A percentile compares a stretch with the other conserved stretches of the same genome.
Conservation (phyloP, 35 echinoderm and acorn worm genomes). For the Amphiura filiformis region DNA sequence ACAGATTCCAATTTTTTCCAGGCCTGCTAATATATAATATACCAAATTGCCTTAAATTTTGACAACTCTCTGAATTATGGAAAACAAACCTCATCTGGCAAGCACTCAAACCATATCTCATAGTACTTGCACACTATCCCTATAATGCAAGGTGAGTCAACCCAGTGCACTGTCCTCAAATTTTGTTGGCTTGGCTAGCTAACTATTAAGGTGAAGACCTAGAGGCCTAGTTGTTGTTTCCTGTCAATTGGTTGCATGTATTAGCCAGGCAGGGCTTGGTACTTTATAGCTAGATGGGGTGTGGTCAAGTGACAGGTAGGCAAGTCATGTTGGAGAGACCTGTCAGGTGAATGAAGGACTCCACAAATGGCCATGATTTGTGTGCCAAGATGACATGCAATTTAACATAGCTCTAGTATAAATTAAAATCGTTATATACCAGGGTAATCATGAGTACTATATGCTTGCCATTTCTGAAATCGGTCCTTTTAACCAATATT, state of each 20-base stretch:
- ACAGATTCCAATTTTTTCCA: not conserved
- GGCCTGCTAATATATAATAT: not conserved
- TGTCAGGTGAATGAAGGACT: not conserved
- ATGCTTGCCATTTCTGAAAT: no score
- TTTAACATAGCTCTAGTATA: no score
- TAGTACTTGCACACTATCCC: not conserved
- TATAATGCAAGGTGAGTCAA: not conserved
- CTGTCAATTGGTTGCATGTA: not conserved
- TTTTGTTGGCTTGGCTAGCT: not conserved
- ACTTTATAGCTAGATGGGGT: not conserved
- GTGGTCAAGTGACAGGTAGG: constrained; percentile 1
- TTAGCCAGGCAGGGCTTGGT: not conserved
- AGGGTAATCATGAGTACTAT: no score
- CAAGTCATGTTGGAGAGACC: not conserved
- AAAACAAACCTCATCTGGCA: not conserved
- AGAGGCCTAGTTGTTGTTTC: not conserved
- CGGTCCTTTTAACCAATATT: no score
- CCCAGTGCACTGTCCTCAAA: not conserved
- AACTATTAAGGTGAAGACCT: not conserved
- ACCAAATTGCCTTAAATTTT: not conserved
- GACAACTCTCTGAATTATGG: not conserved
- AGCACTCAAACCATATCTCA: not conserved
- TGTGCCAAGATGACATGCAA: no score
- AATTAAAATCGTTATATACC: no score
- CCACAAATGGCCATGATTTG: not conserved